Evolutionary conservation across 2,888 invertebrate genomes (phyloP).

Genomic region (Drosophila histrio): DNA sequence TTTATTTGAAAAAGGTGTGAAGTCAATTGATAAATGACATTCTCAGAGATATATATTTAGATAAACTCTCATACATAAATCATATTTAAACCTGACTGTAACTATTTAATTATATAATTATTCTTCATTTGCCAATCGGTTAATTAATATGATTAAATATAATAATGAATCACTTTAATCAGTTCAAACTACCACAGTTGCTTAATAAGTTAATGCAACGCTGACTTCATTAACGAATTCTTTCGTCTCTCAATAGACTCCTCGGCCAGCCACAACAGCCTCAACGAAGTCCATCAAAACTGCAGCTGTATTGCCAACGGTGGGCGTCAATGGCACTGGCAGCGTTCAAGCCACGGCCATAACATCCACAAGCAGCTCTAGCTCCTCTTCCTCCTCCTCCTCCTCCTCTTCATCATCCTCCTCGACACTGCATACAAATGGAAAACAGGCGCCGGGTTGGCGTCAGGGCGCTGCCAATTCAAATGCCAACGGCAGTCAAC

Average conservation of each 20-base stretch:
- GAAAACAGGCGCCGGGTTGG: slow-evolving; percentile 80
- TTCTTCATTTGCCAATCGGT: neutral
- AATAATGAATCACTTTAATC: neutral
- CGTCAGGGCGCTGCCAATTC: slow-evolving; percentile 70
- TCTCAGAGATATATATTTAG: too few relatives aligned
- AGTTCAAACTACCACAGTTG: neutral
- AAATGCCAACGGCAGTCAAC: slow-evolving; percentile 68
- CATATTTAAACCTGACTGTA: neutral
- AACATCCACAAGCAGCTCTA: slow-evolving; percentile 45
- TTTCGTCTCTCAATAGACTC: slow-evolving; percentile 38
- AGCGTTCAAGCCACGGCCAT: slow-evolving; percentile 70
- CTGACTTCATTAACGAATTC: neutral
- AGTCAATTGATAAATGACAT: too few relatives aligned
- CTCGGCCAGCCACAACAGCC: slow-evolving; percentile 52
- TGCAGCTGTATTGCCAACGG: slow-evolving; percentile 38
- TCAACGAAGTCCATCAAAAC: slow-evolving; percentile 38
- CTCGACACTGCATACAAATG: slow-evolving; percentile 48
- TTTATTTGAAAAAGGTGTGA: too few relatives aligned
- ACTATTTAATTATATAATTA: too few relatives aligned
- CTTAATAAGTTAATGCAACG: neutral
- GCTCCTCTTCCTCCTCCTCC: slow-evolving; percentile 3
- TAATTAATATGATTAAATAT: neutral
- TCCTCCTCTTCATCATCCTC: slow-evolving; percentile 1
- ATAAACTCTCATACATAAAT: too few relatives aligned
- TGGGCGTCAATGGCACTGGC: slow-evolving; percentile 59